A percentile compares a stretch with the other conserved stretches of the same genome.
Evolutionary conservation across 2,888 invertebrate genomes (phyloP).

Genomic region (Agrypnus murinus): DNA sequence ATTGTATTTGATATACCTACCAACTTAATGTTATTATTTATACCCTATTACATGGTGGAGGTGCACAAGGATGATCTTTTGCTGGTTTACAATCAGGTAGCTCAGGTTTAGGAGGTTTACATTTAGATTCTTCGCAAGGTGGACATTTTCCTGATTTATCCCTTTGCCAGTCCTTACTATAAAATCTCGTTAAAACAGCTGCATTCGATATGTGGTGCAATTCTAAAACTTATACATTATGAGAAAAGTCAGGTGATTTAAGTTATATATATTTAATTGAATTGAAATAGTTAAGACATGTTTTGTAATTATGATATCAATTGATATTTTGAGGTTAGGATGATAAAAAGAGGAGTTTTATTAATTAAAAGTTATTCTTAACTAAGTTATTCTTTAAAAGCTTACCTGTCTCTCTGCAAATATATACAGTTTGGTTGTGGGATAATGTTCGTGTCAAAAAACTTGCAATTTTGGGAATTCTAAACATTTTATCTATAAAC

Average conservation of each 20-base stretch:
- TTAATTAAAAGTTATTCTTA: not conserved
- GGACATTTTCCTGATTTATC: conserved; percentile 43
- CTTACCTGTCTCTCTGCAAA: conserved; percentile 49
- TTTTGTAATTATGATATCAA: not conserved
- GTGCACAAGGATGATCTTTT: conserved; percentile 28
- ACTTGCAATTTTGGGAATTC: conserved; percentile 52
- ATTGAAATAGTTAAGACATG: no score
- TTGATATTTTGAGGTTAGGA: conserved; percentile 15
- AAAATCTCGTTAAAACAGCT: conserved; percentile 49
- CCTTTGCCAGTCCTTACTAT: conserved; percentile 41
- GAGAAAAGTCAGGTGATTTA: no score
- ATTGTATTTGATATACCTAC: not conserved
- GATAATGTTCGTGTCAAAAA: conserved; percentile 47
- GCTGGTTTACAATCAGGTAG: conserved; percentile 24
- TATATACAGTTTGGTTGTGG: conserved; percentile 38
- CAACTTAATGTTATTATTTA: not conserved
- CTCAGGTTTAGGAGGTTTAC: conserved; percentile 45
- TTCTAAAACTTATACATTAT: no score
- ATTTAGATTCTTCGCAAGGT: conserved; percentile 41
- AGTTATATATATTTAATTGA: no score
- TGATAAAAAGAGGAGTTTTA: not conserved
- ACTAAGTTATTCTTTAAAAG: not conserved
- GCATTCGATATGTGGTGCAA: conserved; percentile 29
- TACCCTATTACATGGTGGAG: conserved; percentile 11
- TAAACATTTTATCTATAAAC: conserved; percentile 55